Evolutionary conservation across 1,140 invertebrate genomes (phyloP), one percentile per base, ranked within the genome.

Genomic region (Polyergus mexicanus): DNA sequence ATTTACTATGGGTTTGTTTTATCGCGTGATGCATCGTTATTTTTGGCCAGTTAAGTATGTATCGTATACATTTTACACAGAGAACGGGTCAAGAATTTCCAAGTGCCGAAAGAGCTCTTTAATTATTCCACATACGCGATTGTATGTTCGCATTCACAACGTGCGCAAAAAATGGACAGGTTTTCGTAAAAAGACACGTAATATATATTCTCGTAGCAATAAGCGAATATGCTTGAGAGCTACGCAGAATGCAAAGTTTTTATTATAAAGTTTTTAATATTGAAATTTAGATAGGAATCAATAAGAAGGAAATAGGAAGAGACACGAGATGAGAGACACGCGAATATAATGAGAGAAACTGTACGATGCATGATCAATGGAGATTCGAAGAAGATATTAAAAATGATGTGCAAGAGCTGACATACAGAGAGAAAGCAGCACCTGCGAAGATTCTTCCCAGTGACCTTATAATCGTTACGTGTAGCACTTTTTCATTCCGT

Each of bases 361-460:
- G 68, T 6, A 56, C 38, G 25, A 56, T 11, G 25, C n/a, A 28
- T 32, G 62, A 78, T 32, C 38, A 41, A 72, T 16, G 54, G 11
- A 32, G 56, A 81, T 62, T 51, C 22, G 56, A 78, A 44, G 56
- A 78, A 44, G 22, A 16, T 68, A 66, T 89, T 85, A 76, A 85
- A 84, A 87, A 89, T 65, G 47, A n/a, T 69, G 60, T 13, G 35
- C 68, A 69, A 65, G 41, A 16, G 47, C 51, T 62, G 44, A 7
- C 62, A 47, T 47, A 51, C 16, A 51, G 66, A 58, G 89, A 90
- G 89, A 90, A 90, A 90, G 89, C 90, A 41, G 72, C 28, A 72
- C 77, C 25, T n/a, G 28, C 62, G 76, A 83, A 68, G 83, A 83
- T n/a, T 63, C 72, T 78, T 72, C 65, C 38, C 62, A 47, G 13